Conservation (phyloP, 2,888 invertebrate species). For the Platerodrilus igneus region DNA sequence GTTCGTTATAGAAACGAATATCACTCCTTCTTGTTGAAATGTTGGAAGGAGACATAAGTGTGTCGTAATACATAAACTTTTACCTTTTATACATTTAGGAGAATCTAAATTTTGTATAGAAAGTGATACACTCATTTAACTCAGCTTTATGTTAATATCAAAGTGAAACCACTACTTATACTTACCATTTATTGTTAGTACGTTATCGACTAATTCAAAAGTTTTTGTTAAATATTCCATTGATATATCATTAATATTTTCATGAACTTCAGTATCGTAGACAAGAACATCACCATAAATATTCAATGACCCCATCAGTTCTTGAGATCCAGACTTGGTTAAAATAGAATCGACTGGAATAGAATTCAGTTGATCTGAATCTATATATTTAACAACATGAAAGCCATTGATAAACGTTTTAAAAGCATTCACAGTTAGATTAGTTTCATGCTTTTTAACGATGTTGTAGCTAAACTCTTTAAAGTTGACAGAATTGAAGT, state of each 20-base stretch:
- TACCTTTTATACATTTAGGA: too few species aligned
- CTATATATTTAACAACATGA: constrained; percentile 34
- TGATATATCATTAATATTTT: constrained; percentile 39
- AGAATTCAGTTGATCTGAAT: constrained; percentile 42
- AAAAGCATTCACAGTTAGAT: constrained; percentile 40
- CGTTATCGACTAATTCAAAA: constrained; percentile 29
- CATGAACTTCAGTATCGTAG: constrained; percentile 38
- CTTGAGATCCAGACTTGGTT: constrained; percentile 42
- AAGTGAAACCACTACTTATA: too few species aligned
- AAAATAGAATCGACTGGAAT: constrained; percentile 43
- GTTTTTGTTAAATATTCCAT: constrained; percentile 31
- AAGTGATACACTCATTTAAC: too few species aligned
- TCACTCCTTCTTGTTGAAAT: too few species aligned
- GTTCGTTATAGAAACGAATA: too few species aligned
- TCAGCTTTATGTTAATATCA: too few species aligned
- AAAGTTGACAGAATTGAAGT: constrained; percentile 44
- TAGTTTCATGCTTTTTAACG: constrained; percentile 43
- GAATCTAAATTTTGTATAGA: too few species aligned
- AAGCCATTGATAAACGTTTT: constrained; percentile 45
- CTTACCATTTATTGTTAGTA: constrained; percentile 34
- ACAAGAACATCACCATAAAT: constrained; percentile 40
- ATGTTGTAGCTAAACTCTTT: constrained; percentile 44
- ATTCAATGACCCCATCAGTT: constrained; percentile 36
- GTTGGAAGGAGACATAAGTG: too few species aligned
- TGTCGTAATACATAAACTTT: too few species aligned